Percentiles rank a stretch among this genome's conserved stretches.
Conservation (phyloP, 2,113 vertebrate species). For the Amazona vittata region DNA sequence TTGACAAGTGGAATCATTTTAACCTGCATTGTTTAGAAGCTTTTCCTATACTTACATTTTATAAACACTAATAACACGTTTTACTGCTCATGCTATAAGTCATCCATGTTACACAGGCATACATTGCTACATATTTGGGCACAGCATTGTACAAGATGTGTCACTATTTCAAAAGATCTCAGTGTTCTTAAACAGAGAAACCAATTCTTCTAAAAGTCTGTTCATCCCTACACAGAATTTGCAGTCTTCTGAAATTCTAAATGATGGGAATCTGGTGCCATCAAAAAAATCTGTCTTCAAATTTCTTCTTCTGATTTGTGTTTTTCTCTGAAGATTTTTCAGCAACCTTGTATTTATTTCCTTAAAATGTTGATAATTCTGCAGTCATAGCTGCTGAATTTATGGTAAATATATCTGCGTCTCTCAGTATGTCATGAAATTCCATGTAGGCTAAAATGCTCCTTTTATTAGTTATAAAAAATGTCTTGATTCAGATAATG, state of each 20-base stretch:
- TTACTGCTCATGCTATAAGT: background rate
- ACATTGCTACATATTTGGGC: background rate
- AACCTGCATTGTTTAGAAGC: background rate
- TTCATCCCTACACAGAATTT: background rate
- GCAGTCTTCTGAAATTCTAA: background rate
- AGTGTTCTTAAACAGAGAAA: background rate
- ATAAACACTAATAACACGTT: background rate
- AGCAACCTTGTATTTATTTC: background rate
- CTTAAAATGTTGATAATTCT: background rate
- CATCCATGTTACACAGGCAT: background rate
- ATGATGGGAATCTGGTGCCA: background rate
- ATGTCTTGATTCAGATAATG: background rate
- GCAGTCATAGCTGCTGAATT: background rate
- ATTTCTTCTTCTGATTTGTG: background rate
- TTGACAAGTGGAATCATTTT: background rate
- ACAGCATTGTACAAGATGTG: background rate
- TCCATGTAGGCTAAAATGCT: background rate
- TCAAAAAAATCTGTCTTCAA: background rate
- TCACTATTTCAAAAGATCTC: background rate
- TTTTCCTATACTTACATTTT: background rate
- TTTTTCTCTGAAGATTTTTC: background rate
- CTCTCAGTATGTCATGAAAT: background rate
- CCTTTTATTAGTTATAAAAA: background rate
- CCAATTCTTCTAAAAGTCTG: background rate
- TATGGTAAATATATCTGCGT: background rate